Evolutionary conservation across 2,113 vertebrate genomes (phyloP).

Genomic region (Macaca nemestrina): DNA sequence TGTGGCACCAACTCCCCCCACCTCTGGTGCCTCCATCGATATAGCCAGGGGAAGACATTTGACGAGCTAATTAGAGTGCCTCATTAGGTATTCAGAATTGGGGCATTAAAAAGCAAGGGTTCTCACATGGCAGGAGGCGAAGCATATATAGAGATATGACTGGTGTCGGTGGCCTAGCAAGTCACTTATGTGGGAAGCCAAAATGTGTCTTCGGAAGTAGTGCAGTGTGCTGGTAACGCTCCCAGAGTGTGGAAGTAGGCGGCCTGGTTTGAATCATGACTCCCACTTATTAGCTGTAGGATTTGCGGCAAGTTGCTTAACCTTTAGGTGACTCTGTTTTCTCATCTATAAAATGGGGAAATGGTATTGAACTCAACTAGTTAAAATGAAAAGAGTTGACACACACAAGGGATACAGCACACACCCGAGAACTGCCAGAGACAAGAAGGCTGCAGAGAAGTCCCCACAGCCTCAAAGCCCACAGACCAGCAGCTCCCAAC

Average conservation of each 20-base stretch:
- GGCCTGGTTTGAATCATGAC: not conserved
- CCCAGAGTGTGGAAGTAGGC: not conserved
- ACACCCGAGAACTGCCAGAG: not conserved
- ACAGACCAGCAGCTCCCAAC: not conserved
- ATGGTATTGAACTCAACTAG: not conserved
- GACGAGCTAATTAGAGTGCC: not conserved
- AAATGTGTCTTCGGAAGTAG: not conserved
- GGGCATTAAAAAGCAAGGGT: not conserved
- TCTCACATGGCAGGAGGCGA: not conserved
- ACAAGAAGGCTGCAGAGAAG: not conserved
- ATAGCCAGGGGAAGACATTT: not conserved
- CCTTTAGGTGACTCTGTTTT: not conserved
- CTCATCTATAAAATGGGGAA: not conserved
- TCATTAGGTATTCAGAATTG: not conserved
- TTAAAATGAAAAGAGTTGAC: not conserved
- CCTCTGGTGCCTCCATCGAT: not conserved
- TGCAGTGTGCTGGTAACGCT: not conserved
- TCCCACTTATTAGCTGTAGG: not conserved
- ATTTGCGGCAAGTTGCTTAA: not conserved
- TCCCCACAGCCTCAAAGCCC: rapidly evolving
- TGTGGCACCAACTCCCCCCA: not conserved
- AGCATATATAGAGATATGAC: not conserved
- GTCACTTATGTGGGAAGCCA: not conserved
- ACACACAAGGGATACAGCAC: no score
- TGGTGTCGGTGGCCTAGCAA: not conserved